phyloP scores from a whole-genome alignment of 2,113 vertebrate species.

The Myrmophylax atrothorax region DNA sequence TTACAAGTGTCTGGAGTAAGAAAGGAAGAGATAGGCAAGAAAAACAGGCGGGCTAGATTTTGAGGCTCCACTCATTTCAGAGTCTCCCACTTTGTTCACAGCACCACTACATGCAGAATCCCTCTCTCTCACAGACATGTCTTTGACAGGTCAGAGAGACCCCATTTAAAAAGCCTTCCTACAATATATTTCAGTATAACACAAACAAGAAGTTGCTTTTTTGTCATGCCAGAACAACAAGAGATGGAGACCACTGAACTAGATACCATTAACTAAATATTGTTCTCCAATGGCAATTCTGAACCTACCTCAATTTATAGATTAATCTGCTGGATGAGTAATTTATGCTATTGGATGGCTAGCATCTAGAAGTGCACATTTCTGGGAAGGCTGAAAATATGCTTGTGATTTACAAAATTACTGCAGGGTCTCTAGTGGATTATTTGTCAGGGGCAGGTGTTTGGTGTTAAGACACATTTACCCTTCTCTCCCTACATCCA shows the following conservation, averaged over 20 bases:
- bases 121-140: background rate
- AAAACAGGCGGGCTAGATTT: background rate
- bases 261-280: background rate
- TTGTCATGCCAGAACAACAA: background rate
- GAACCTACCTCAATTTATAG: background rate
- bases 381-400: background rate
- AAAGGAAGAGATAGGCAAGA: background rate
- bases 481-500: background rate
- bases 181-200: background rate
- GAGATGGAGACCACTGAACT: background rate
- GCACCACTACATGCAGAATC: background rate
- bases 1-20: background rate
- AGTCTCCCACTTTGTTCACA: background rate
- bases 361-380: background rate
- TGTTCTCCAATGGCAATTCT: background rate
- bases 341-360: background rate
- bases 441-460: constrained; percentile 9
- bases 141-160: background rate
- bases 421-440: background rate
- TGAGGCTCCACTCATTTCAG: background rate
- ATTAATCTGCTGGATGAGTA: background rate
- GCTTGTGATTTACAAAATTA: constrained; percentile 15
- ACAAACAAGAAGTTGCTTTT: background rate
- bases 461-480: background rate
- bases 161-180: background rate